Conservation (phyloP, 1,140 invertebrate species). For the Bombus turneri region DNA sequence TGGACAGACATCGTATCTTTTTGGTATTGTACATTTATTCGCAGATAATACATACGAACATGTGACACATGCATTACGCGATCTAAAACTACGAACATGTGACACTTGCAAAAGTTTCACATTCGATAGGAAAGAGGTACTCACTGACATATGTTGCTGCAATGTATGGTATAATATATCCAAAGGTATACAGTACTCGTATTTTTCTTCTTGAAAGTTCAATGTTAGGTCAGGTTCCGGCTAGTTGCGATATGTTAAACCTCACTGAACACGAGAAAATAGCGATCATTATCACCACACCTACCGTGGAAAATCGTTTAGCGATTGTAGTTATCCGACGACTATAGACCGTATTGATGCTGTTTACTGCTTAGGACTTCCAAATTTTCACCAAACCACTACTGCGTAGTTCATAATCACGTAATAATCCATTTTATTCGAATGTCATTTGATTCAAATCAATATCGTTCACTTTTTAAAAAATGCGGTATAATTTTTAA, state of each 20-base stretch:
- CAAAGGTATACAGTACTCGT: not conserved
- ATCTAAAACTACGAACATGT: not conserved
- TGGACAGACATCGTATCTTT: no score
- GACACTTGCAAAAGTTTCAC: no score
- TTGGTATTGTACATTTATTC: no score
- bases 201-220: constrained; percentile 22
- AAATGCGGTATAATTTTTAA: not conserved
- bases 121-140: no score
- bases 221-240: constrained; percentile 31
- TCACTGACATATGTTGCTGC: no score
- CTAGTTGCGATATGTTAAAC: constrained; percentile 21
- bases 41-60: not conserved
- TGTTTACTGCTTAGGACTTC: not conserved
- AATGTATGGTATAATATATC: no score
- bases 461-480: not conserved
- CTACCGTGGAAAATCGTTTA: constrained; percentile 25
- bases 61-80: not conserved
- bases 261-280: constrained; percentile 36
- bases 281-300: constrained; percentile 35
- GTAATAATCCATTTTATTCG: not conserved
- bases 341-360: not conserved
- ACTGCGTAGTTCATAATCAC: not conserved
- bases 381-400: not conserved
- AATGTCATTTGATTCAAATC: no score
- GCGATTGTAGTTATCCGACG: not conserved